Base-by-base conservation (phyloP, 2,888 invertebrate genomes). In the Elegia similella region DNA sequence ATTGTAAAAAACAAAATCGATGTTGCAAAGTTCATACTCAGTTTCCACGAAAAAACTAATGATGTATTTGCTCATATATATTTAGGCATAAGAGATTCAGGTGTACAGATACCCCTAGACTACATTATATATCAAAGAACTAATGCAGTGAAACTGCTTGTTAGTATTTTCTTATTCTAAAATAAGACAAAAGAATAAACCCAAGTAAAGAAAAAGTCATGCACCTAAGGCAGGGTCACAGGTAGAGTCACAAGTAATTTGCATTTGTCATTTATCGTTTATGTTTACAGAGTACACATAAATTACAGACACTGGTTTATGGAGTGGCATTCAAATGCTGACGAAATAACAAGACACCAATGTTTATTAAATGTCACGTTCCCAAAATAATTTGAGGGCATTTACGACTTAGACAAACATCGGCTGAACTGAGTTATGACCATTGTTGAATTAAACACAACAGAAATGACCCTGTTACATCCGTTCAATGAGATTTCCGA, bases 311-410 rank as follows among this genome's bases (percentile, higher is more conserved):
- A 38, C 38, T 38, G 38, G 15, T 50, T 32, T 23, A 68, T 60
- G 63, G 60, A 29, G 62, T 76, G 81, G 69, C 75, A 79, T 83
- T 83, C 72, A 81, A 78, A 78, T 78, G 80, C 79, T 74, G 72
- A 70, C 70, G 74, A 68, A 70, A 62, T 74, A 66, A 66, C 65
- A 69, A 67, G 48, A 58, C 56, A 59, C 56, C 61, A 66, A 66
- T 62, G 64, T 65, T 64, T 60, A 60, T 56, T 59, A 65, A 73
- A 75, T 69, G 70, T 72, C 73, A 75, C 63, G 66, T 62, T 60
- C 57, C 54, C 56, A 61, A 63, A 57, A 65, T 58, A 48, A 46
- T 61, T 47, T 10, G 13, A 38, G 29, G 17, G 47, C 12, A 30
- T 30, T 30, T 15, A 47, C 17, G 23, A 23, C 17, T 46, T 34